Evolutionary conservation across 2,888 invertebrate genomes (phyloP), one percentile per base, ranked within the genome.

Genomic region (Galeruca laticollis): DNA sequence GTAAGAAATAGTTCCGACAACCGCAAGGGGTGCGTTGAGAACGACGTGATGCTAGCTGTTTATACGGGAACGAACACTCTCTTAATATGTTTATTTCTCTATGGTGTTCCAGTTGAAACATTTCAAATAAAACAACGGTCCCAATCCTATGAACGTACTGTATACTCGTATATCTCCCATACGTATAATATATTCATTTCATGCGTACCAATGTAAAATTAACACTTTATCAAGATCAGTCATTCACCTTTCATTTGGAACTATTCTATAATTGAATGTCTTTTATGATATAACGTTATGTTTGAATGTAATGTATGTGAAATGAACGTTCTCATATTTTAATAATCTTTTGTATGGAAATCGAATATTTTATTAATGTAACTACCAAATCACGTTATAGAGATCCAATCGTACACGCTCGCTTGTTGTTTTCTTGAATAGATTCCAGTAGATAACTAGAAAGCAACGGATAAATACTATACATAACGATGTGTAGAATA

Each of bases 311-410:
- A 49, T 26, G 47, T 60, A 49, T 60, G 60, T 47, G 60, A 60
- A 60, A 26, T 47, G 15, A 4, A 47, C 13, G 47, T 51, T 61
- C 61, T 20, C 51, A 61, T 61, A 61, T 49, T 51, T 61, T 51
- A 61, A 61, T 61, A 18, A 49, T 49, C 51, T 61, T 61, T 61
- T 61, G 61, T 61, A 61, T 61, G 61, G 49, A 61, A 61, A 61
- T 49, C 47, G 31, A 61, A 51, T 18, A 35, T 51, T 21, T 18
- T 59, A 59, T 37, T 59, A 57, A 33, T 57, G 37, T 35, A 57
- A 35, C 13, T 10, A 40, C 40, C 40, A n/a, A 40, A 40, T 6
- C 40, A 40, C n/a, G 40, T 40, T 40, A 40, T 40, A 40, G n/a
- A n/a, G n/a, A 40, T n/a, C 40, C 13, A 40, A 40, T 40, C 40